Evolutionary conservation across 2,113 vertebrate species (phyloP).

Genomic region (Anguilla rostrata): DNA sequence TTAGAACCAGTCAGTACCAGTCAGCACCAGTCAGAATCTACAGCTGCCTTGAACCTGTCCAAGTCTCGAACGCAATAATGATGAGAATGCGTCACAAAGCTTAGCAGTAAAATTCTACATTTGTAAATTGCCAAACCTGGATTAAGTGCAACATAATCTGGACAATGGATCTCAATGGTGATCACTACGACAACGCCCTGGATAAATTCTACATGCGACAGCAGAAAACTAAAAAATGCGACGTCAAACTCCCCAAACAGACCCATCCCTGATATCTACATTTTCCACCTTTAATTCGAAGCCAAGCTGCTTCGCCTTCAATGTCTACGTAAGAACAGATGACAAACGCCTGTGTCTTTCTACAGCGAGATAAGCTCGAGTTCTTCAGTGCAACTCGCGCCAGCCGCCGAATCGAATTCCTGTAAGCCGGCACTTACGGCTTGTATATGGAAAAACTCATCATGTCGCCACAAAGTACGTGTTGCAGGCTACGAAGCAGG

Average conservation of each 20-base stretch:
- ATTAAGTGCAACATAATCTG: too few relatives aligned
- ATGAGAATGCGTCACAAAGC: too few relatives aligned
- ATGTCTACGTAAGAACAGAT: not conserved
- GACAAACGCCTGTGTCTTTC: not conserved
- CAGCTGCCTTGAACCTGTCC: not conserved
- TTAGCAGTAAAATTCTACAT: too few relatives aligned
- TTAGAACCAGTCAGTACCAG: not conserved
- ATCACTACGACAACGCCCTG: too few relatives aligned
- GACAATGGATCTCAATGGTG: too few relatives aligned
- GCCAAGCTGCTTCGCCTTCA: not conserved
- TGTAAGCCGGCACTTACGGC: not conserved
- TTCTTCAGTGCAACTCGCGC: not conserved
- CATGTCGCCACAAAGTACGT: not conserved
- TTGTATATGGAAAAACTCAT: not conserved
- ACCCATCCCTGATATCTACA: not conserved
- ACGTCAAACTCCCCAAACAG: too few relatives aligned
- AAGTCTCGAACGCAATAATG: not conserved
- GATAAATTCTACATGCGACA: too few relatives aligned
- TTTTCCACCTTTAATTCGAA: not conserved
- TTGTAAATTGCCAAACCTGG: too few relatives aligned
- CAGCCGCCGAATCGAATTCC: not conserved
- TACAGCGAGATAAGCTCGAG: not conserved
- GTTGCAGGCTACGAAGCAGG: not conserved
- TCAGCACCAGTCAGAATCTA: not conserved
- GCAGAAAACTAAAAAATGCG: too few relatives aligned